phyloP scores from a whole-genome alignment of 2,113 vertebrate genomes.

The Oceanodroma tethys region DNA sequence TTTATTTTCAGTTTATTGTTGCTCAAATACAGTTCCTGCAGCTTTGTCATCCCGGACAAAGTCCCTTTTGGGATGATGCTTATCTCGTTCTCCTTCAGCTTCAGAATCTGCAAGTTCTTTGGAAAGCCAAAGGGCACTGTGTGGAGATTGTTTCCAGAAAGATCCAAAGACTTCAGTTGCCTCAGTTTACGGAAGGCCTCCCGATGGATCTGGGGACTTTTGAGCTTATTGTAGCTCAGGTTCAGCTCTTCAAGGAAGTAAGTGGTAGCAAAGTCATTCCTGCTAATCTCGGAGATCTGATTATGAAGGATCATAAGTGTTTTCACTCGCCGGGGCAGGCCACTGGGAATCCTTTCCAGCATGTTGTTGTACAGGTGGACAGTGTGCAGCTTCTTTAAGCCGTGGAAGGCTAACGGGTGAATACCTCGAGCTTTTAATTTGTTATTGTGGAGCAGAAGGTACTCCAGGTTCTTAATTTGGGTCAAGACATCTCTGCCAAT shows the following conservation, averaged over 20 bases:
- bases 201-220: conserved; percentile 82
- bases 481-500: conserved; percentile 83
- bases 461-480: conserved; percentile 89
- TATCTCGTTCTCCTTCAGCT: conserved; percentile 89
- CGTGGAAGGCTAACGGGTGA: conserved; percentile 87
- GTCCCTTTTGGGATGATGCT: conserved; percentile 80
- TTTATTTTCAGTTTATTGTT: conserved; percentile 87
- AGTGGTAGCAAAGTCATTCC: conserved; percentile 87
- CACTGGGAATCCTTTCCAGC: conserved; percentile 88
- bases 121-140: conserved; percentile 85
- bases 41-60: conserved; percentile 86
- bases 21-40: conserved; percentile 86
- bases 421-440: conserved; percentile 86
- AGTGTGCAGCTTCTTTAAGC: conserved; percentile 94
- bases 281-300: conserved; percentile 86
- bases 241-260: conserved; percentile 94
- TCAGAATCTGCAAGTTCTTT: conserved; percentile 85
- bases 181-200: conserved; percentile 95
- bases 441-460: conserved; percentile 96
- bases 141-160: conserved; percentile 89
- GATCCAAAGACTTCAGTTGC: conserved; percentile 84
- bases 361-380: conserved; percentile 96
- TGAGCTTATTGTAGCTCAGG: conserved; percentile 96
- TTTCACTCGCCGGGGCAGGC: conserved; percentile 90
- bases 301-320: conserved; percentile 97